Evolutionary conservation across 2,797 vertebrate genomes (phyloP).

Genomic region (Strix occidentalis): DNA sequence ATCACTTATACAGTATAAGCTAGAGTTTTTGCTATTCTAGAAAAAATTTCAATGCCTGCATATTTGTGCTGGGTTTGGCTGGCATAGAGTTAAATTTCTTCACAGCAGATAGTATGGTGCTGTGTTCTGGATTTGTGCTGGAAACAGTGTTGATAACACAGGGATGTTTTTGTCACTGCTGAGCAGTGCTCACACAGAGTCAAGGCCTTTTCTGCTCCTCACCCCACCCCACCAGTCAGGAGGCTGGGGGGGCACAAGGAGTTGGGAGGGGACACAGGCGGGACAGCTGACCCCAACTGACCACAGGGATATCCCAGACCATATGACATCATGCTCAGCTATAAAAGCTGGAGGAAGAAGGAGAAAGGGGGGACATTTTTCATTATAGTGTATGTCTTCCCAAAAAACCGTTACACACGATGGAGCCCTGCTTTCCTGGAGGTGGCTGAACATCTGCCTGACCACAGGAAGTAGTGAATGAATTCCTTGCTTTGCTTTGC

Average conservation of each 20-base stretch:
- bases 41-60: neutral
- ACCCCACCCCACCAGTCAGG: accelerated
- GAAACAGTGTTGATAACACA: neutral
- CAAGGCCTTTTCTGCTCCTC: neutral
- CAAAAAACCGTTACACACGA: accelerated
- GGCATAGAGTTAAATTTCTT: neutral
- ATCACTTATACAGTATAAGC: neutral
- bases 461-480: accelerated
- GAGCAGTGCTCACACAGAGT: neutral
- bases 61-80: neutral
- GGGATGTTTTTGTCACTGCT: neutral
- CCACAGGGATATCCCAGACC: neutral
- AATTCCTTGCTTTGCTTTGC: neutral
- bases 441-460: neutral
- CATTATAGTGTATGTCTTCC: accelerated
- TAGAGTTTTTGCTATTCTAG: neutral
- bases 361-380: accelerated
- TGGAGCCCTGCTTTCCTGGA: neutral
- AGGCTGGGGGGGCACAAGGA: neutral
- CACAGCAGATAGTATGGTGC: neutral
- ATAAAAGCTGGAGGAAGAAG: neutral
- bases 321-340: neutral
- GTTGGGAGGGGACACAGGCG: too few species aligned
- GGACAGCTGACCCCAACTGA: accelerated
- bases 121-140: neutral